Percentiles rank a stretch among this genome's conserved stretches.
Evolutionary conservation across 2,113 vertebrate genomes (phyloP).

Genomic region (Rhynchomys soricoides): DNA sequence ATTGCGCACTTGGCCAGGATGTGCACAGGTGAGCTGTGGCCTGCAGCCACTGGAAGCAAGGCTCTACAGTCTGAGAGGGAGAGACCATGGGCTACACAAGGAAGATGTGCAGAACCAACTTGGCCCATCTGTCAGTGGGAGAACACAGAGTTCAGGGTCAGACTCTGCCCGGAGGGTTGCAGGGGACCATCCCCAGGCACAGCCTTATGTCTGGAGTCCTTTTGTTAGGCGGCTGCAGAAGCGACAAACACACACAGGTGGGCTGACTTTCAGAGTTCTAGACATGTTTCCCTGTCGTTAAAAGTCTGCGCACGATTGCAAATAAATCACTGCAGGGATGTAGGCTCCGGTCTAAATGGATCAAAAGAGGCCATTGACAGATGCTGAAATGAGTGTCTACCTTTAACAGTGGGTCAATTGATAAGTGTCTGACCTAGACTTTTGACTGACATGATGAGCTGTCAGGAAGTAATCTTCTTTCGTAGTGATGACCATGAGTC

Average conservation of each 20-base stretch:
- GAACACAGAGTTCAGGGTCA: background rate
- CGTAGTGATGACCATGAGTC: constrained; percentile 62
- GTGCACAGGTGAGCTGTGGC: background rate
- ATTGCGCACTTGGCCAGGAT: background rate
- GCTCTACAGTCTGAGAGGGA: background rate
- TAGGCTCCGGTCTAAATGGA: constrained; percentile 77
- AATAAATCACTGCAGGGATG: constrained; percentile 74
- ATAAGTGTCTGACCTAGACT: constrained; percentile 88
- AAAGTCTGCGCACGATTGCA: constrained; percentile 56
- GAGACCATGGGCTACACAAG: background rate
- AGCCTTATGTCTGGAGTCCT: background rate
- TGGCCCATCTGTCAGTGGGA: accelerated
- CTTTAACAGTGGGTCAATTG: constrained; percentile 88
- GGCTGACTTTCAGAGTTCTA: constrained; percentile 49
- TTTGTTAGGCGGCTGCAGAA: constrained; percentile 38
- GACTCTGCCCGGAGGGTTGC: accelerated
- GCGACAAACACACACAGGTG: background rate
- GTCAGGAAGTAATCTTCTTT: constrained; percentile 81
- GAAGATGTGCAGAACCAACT: accelerated
- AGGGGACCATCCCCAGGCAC: background rate
- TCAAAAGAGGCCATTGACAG: constrained; percentile 87
- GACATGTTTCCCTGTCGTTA: constrained; percentile 70
- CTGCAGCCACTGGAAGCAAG: background rate
- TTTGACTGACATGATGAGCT: constrained; percentile 86
- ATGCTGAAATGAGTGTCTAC: constrained; percentile 86